phyloP scores from a whole-genome alignment of 2,113 vertebrate genomes.

The Aix galericulata region DNA sequence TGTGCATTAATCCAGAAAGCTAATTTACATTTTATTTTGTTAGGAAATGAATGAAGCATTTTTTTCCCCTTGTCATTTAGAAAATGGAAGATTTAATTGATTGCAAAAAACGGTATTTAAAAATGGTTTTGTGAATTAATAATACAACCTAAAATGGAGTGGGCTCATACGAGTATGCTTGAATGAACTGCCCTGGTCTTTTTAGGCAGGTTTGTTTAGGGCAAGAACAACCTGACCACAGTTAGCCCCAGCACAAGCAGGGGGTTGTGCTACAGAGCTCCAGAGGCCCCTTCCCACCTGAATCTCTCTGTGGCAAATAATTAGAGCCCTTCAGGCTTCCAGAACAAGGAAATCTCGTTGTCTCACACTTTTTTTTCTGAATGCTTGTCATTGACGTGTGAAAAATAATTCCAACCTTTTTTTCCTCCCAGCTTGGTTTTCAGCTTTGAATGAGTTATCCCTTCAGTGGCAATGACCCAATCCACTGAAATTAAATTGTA shows the following conservation, averaged over 20 bases:
- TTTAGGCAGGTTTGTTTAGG: neutral
- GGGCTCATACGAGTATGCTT: neutral
- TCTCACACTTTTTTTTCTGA: neutral
- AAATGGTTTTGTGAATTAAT: slow-evolving; percentile 23
- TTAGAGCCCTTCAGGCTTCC: neutral
- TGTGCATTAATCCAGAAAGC: slow-evolving; percentile 15
- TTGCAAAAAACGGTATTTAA: slow-evolving; percentile 38
- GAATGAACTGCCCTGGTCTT: neutral
- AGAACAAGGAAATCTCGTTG: neutral
- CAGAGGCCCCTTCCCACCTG: neutral
- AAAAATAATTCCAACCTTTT: neutral
- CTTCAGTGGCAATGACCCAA: neutral
- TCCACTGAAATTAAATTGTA: neutral
- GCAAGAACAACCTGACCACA: neutral
- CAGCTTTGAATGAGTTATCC: neutral
- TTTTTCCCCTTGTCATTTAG: slow-evolving; percentile 21
- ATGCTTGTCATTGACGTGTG: neutral
- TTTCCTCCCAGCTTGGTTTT: neutral
- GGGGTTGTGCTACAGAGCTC: neutral
- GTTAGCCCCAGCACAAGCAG: neutral
- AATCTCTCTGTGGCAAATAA: neutral
- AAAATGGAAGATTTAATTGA: slow-evolving; percentile 41
- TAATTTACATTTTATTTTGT: slow-evolving; percentile 59
- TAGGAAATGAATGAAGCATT: slow-evolving; percentile 43
- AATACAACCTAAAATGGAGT: neutral